phyloP scores from a whole-genome alignment of 2,888 invertebrate species.

The Drosophila maculinotata region DNA sequence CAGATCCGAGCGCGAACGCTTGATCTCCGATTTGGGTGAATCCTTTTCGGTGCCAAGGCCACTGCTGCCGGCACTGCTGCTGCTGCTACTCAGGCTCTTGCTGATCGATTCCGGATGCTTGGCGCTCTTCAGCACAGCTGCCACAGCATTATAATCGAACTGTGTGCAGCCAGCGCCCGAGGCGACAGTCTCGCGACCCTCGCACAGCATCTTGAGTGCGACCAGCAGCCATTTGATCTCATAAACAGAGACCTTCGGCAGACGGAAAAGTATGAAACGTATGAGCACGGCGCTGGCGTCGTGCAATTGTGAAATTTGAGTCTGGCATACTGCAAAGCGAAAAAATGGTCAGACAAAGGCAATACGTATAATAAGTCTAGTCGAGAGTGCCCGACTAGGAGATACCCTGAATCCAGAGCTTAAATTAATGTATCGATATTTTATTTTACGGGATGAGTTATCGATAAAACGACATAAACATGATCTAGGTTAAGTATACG shows the following conservation, averaged over 20 bases:
- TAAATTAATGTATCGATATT: too few relatives aligned
- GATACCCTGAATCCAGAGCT: too few relatives aligned
- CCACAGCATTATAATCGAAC: conserved; percentile 91
- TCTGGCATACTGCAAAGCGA: conserved; percentile 87
- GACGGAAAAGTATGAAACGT: conserved; percentile 87
- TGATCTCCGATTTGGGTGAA: conserved; percentile 86
- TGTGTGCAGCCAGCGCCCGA: conserved; percentile 48
- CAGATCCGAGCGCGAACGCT: conserved; percentile 89
- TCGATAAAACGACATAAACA: too few relatives aligned
- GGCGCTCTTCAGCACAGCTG: conserved; percentile 91
- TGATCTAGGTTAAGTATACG: too few relatives aligned
- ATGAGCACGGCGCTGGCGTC: conserved; percentile 90
- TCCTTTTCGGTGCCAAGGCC: conserved; percentile 86
- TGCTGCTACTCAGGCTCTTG: conserved; percentile 85
- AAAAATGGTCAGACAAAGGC: conserved; percentile 25
- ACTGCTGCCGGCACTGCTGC: conserved; percentile 29
- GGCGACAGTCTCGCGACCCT: conserved; percentile 83
- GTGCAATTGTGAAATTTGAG: conserved; percentile 88
- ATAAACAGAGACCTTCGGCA: conserved; percentile 84
- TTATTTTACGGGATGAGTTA: too few relatives aligned
- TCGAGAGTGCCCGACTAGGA: too few relatives aligned
- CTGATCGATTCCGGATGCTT: conserved; percentile 87
- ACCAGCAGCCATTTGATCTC: conserved; percentile 88
- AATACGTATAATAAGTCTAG: too few relatives aligned
- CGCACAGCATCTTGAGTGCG: conserved; percentile 90